Evolutionary conservation across 2,888 invertebrate genomes (phyloP).

Genomic region (Hesperia comma): DNA sequence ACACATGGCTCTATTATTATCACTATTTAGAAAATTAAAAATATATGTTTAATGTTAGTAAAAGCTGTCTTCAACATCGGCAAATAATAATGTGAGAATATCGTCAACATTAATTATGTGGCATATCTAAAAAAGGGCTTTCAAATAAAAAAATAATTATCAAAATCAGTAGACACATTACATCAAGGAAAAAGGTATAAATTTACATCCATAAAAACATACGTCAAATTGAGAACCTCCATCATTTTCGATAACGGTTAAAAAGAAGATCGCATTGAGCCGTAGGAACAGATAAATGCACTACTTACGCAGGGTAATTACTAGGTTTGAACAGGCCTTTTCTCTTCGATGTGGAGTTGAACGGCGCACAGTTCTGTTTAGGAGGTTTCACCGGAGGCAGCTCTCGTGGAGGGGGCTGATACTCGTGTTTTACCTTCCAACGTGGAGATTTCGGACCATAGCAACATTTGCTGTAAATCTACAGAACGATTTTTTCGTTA

Average conservation of each 20-base stretch:
- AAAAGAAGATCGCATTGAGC: neutral
- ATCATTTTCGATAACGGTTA: neutral
- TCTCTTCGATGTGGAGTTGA: slow-evolving; percentile 70
- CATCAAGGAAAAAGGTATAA: too few relatives aligned
- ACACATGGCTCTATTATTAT: too few relatives aligned
- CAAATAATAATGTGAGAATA: too few relatives aligned
- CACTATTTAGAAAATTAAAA: too few relatives aligned
- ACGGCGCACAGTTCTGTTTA: slow-evolving; percentile 69
- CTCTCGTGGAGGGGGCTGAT: slow-evolving; percentile 70
- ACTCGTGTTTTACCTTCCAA: slow-evolving; percentile 65
- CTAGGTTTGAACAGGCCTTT: slow-evolving; percentile 60
- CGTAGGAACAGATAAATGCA: neutral
- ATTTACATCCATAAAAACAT: too few relatives aligned
- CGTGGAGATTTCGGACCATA: slow-evolving; percentile 66
- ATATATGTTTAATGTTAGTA: too few relatives aligned
- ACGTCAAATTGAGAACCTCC: too few relatives aligned
- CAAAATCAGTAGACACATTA: too few relatives aligned
- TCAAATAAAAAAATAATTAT: too few relatives aligned
- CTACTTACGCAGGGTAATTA: slow-evolving; percentile 67
- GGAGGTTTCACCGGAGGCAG: slow-evolving; percentile 48
- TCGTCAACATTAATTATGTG: too few relatives aligned
- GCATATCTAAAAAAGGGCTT: too few relatives aligned
- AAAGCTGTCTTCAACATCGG: too few relatives aligned
- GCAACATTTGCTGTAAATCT: slow-evolving; percentile 68
- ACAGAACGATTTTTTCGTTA: neutral